phyloP scores from a whole-genome alignment of 2,113 vertebrate species.

The Tetrao urogallus region DNA sequence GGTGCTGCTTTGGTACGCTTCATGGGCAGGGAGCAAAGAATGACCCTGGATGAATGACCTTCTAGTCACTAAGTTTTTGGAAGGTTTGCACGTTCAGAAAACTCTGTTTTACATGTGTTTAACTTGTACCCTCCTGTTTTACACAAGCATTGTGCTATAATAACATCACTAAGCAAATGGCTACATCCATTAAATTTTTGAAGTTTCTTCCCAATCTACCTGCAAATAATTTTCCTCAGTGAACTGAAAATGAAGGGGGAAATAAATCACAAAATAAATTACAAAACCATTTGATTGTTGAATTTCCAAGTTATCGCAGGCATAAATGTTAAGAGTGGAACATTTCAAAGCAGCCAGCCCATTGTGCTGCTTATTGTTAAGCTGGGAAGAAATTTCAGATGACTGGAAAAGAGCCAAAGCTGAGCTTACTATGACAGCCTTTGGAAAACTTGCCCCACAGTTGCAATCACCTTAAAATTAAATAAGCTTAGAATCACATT shows the following conservation, averaged over 20 bases:
- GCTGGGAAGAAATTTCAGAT: background rate
- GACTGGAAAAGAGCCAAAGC: background rate
- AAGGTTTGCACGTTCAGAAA: background rate
- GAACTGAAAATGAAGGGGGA: background rate
- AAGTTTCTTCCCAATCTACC: background rate
- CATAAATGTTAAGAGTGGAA: background rate
- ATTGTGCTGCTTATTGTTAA: background rate
- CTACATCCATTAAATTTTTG: background rate
- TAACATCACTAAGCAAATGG: background rate
- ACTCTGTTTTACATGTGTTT: background rate
- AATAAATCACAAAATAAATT: background rate
- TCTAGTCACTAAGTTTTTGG: background rate
- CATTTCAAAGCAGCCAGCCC: background rate
- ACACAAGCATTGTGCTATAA: background rate
- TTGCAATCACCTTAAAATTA: background rate
- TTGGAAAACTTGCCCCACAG: background rate
- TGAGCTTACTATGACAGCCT: background rate
- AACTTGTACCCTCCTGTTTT: background rate
- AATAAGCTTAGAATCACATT: background rate
- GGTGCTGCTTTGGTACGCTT: background rate
- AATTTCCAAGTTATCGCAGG: background rate
- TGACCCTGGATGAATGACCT: background rate
- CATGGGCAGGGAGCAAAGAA: fast-evolving
- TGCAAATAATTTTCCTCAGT: background rate
- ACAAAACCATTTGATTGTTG: background rate